Base-by-base conservation (phyloP, 1,140 invertebrate species). In the Drosophila parvula region DNA sequence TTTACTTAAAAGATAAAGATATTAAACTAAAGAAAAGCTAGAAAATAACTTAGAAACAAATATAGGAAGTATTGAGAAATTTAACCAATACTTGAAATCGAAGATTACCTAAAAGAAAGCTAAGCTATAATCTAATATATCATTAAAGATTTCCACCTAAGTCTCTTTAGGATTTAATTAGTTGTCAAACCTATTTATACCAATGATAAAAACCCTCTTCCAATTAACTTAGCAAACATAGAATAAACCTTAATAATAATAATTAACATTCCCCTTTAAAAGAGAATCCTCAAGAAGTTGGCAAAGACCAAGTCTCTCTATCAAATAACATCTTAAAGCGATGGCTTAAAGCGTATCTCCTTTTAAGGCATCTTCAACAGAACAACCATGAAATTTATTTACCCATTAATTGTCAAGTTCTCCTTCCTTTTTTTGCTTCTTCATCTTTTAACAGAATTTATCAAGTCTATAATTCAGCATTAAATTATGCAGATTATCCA, bases 401-500 rank as follows among this genome's bases (percentile, higher is more conserved):
- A 68, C 55, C 48, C 56, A 76, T 77, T 68, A 77, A 77, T 77
- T 77, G 63, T 65, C 40, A 27, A 59, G 34, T 40, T 7, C n/a
- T 30, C 18, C 41, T 16, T 16, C 47, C 28, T 9, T 22, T n/a
- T 38, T 63, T 7, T 18, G 0, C 12, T 16, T 10, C 16, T 18
- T 11, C 16, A 6, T 28, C 22, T 48, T 18, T 32, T 14, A 14
- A 18, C 28, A 51, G 62, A 30, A 50, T 51, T 55, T 47, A 67
- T 65, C 43, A 70, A 67, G 76, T 86, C 77, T 67, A 89, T 86
- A 86, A 83, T 67, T 86, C 78, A 88, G 83, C 64, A 83, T 88
- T 86, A 79, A 89, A 77, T 83, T 77, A 86, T 89, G 84, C 77
- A 89, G 83, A 86, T 86, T 86, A 86, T 64, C 74, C 57, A 61